Base-by-base conservation (phyloP, 2,888 invertebrate species). In the Cactoblastis cactorum region DNA sequence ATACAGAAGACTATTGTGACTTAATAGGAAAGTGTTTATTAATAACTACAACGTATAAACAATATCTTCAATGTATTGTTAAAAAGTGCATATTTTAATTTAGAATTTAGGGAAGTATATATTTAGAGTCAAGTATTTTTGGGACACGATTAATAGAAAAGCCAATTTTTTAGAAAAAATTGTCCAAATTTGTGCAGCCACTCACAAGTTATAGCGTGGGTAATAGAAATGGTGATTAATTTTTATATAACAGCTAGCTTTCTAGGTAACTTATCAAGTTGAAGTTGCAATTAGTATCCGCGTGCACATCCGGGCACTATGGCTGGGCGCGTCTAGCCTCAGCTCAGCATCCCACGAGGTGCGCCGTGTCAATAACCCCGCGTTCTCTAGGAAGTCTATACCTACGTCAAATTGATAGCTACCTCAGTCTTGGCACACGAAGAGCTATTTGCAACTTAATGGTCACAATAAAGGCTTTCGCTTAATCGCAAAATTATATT, bases 321-420 rank as follows among this genome's bases (percentile, higher is more conserved):
- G 71, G 71, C 66, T 63, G 62, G 62, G 59, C 61, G 68, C 67
- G 59, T 57, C 60, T 55, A 61, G 59, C 61, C 57, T 63, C 57
- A 65, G 60, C 71, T n/a, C 76, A 79, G 75, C 82, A 81, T 81
- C 83, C 79, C 74, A 79, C 78, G 69, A 83, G 78, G 80, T 71
- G 76, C 69, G 70, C 61, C 59, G 67, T 67, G 77, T 77, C 81
- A 72, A 69, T 71, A 71, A 83, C 82, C 84, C 67, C 62, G 15
- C 54, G 57, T 58, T 66, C 71, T 71, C 71, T 72, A 77, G 77
- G 78, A 80, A 80, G 77, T 71, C 70, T 69, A 73, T 71, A 6
- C 28, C 28, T 28, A 71, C 73, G 71, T 78, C 71, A 77, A 81
- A 80, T 79, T 82, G 81, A 83, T 80, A 76, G 73, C 71, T 61